Percentiles rank a stretch among this genome's conserved stretches.
Conservation (phyloP, 1,140 invertebrate species). For the Drosophila obscura region DNA sequence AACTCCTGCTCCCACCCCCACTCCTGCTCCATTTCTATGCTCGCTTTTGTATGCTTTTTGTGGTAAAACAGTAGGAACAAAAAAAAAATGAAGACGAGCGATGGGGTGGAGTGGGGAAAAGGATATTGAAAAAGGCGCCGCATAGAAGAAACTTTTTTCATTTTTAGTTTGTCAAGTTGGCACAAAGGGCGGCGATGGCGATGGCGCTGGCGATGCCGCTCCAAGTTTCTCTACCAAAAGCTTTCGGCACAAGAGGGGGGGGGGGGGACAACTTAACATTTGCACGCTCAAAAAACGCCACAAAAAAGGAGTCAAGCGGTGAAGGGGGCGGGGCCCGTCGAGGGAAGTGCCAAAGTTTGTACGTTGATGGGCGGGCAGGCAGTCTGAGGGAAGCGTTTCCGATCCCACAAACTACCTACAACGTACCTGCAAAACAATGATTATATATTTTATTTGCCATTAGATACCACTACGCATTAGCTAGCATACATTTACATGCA, state of each 20-base stretch:
- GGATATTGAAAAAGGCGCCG: constrained; percentile 80
- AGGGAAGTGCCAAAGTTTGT: constrained; percentile 42
- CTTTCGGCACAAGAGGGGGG: background rate
- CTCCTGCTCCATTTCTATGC: constrained; percentile 16
- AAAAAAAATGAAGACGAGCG: background rate
- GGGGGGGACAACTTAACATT: constrained; percentile 61
- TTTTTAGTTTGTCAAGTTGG: constrained; percentile 82
- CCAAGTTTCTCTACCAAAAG: constrained; percentile 65
- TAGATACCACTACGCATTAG: too few species aligned
- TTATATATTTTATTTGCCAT: too few species aligned
- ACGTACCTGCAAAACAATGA: too few species aligned
- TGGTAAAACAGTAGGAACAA: constrained; percentile 19
- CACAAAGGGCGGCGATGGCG: constrained; percentile 67
- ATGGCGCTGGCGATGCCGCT: constrained; percentile 7
- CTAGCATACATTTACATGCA: too few species aligned
- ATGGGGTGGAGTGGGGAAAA: constrained; percentile 15
- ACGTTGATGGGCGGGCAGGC: constrained; percentile 8
- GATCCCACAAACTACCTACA: too few species aligned
- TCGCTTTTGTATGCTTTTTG: constrained; percentile 17
- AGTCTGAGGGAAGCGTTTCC: too few species aligned
- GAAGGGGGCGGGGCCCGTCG: constrained; percentile 20
- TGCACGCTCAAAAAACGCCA: constrained; percentile 61
- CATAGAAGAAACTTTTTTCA: constrained; percentile 77
- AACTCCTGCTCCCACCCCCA: background rate
- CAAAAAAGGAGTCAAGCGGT: constrained; percentile 34